Conservation (phyloP, 2,888 invertebrate genomes). For the Macropis europaea region DNA sequence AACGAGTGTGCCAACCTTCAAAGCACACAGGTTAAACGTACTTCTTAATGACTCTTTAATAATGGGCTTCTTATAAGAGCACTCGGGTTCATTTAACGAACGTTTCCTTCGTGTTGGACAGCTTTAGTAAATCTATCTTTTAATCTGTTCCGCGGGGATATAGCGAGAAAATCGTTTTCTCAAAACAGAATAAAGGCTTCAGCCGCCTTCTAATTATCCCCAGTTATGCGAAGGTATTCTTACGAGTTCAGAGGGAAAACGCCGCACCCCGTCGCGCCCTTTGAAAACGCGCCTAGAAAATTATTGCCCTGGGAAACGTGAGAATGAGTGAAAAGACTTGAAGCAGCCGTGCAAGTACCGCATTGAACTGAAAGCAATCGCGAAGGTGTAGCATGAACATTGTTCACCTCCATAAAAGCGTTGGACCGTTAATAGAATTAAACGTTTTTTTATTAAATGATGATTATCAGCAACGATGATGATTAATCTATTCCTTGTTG, state of each 20-base stretch:
- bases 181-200: conserved; percentile 9
- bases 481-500: too few species aligned
- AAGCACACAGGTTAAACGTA: too few species aligned
- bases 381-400: conserved; percentile 6
- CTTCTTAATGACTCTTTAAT: too few species aligned
- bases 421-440: not conserved
- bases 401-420: not conserved
- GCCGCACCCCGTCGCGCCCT: not conserved
- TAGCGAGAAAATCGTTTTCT: conserved; percentile 21
- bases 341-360: conserved; percentile 22
- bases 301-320: conserved; percentile 13
- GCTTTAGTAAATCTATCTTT: conserved; percentile 15
- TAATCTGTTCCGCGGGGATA: conserved; percentile 9
- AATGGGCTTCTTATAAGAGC: too few species aligned
- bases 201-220: conserved; percentile 22
- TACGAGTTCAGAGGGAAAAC: conserved; percentile 13
- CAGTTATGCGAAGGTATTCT: not conserved
- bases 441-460: not conserved
- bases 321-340: conserved; percentile 13
- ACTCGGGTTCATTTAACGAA: too few species aligned
- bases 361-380: conserved; percentile 18
- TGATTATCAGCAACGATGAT: too few species aligned
- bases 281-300: conserved; percentile 16
- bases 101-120: not conserved
- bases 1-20: too few species aligned